These are phyloP conservation scores for Lucilia cuprina DNA, from an alignment of 1,140 invertebrate genomes.

Conservation along the genomic window DNA sequence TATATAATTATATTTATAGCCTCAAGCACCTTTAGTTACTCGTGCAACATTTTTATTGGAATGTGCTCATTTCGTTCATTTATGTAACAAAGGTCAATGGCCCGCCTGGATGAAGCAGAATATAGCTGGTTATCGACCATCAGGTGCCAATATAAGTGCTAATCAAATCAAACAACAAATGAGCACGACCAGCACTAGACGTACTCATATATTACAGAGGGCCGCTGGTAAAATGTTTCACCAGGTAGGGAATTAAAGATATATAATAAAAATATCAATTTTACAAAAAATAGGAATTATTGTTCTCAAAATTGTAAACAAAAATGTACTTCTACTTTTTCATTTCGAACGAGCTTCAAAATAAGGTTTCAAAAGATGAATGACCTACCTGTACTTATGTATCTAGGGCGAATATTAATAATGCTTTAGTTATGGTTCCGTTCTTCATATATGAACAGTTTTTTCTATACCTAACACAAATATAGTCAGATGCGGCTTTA, in stretches of 20 bases:
- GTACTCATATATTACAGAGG: constrained; percentile 84
- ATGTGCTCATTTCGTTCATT: constrained; percentile 95
- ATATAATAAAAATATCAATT: no score
- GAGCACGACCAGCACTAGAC: constrained; percentile 69
- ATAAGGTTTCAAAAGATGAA: no score
- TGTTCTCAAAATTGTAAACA: no score
- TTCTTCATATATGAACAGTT: no score
- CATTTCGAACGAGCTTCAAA: no score
- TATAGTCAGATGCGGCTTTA: no score
- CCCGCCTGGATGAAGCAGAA: constrained; percentile 93
- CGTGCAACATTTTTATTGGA: constrained; percentile 91
- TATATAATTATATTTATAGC: constrained; percentile 68
- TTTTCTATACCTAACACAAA: no score
- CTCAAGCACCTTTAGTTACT: constrained; percentile 89
- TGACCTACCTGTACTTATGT: no score
- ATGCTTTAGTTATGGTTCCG: no score
- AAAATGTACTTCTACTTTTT: no score
- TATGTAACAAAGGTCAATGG: constrained; percentile 98
- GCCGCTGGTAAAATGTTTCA: constrained; percentile 96
- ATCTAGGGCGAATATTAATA: no score
- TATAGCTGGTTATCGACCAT: constrained; percentile 72
- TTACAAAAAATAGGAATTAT: no score
- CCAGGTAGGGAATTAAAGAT: constrained; percentile 70
- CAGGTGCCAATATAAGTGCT: constrained; percentile 67
- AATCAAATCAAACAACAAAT: constrained; percentile 59